These are phyloP conservation scores for Parnassius smintheus DNA, from an alignment of 2,888 invertebrate species.

Conservation along the genomic window DNA sequence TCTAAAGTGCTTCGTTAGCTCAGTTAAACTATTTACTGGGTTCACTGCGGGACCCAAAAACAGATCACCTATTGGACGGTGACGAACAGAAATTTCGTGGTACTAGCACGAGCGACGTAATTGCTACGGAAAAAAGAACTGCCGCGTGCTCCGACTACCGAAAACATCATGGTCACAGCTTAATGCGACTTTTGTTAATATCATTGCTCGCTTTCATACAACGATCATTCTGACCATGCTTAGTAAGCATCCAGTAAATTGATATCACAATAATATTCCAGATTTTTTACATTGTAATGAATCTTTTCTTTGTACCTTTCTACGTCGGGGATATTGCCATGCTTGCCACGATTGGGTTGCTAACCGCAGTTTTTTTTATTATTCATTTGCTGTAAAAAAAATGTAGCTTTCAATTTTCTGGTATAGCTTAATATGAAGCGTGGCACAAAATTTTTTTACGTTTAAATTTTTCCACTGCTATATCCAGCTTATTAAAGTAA, in stretches of 20 bases:
- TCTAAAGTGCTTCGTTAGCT: background rate
- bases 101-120: constrained; percentile 73
- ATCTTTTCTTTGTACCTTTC: too few species aligned
- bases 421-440: too few species aligned
- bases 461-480: too few species aligned
- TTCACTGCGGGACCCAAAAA: constrained; percentile 45
- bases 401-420: too few species aligned
- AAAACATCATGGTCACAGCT: constrained; percentile 54
- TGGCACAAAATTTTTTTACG: too few species aligned
- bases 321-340: too few species aligned
- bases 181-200: constrained; percentile 50
- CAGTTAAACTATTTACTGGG: background rate
- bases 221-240: background rate
- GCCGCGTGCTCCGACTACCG: constrained; percentile 48
- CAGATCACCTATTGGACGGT: constrained; percentile 58
- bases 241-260: background rate
- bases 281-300: too few species aligned
- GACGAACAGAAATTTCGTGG: constrained; percentile 74
- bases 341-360: too few species aligned
- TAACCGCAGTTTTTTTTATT: too few species aligned
- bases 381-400: too few species aligned
- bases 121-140: constrained; percentile 51
- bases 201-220: constrained; percentile 8
- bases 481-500: too few species aligned
- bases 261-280: too few species aligned